These are phyloP conservation scores for Solen grandis DNA, from an alignment of 1,140 invertebrate genomes.

Conservation along the genomic window DNA sequence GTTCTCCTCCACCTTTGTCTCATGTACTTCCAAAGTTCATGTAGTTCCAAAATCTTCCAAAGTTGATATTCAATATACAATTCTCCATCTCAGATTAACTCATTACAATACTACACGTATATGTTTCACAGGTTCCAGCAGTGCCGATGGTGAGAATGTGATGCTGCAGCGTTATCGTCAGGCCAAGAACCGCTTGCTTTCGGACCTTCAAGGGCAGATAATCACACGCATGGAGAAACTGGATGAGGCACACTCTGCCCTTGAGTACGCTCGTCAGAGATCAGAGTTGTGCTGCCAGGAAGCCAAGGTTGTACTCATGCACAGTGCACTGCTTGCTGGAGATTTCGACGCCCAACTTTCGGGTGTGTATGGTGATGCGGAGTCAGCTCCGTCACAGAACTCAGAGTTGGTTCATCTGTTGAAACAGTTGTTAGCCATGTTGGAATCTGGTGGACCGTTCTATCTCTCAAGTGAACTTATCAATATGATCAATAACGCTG, in stretches of 20 bases:
- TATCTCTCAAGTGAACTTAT: slow-evolving; percentile 72
- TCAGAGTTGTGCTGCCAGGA: slow-evolving; percentile 73
- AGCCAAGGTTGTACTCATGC: slow-evolving; percentile 72
- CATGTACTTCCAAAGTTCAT: no score
- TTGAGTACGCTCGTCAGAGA: slow-evolving; percentile 75
- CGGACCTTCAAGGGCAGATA: slow-evolving; percentile 75
- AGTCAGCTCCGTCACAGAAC: slow-evolving; percentile 55
- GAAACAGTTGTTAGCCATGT: slow-evolving; percentile 76
- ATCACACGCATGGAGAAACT: slow-evolving; percentile 68
- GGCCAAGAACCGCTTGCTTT: slow-evolving; percentile 71
- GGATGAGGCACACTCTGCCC: slow-evolving; percentile 72
- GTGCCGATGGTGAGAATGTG: slow-evolving; percentile 74
- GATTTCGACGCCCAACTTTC: slow-evolving; percentile 73
- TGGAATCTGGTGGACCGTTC: slow-evolving; percentile 78
- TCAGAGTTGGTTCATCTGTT: slow-evolving; percentile 77
- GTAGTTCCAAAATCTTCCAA: no score
- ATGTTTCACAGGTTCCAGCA: slow-evolving; percentile 65
- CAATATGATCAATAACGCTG: slow-evolving; percentile 67
- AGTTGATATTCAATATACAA: no score
- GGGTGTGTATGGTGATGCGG: slow-evolving; percentile 76
- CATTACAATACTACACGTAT: no score
- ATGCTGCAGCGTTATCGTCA: slow-evolving; percentile 74
- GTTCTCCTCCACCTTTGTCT: no score
- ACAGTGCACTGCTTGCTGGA: slow-evolving; percentile 70
- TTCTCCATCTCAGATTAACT: no score